These are phyloP conservation scores for Simalia tracyae DNA, from an alignment of 2,797 vertebrate genomes.

Conservation along the genomic window DNA sequence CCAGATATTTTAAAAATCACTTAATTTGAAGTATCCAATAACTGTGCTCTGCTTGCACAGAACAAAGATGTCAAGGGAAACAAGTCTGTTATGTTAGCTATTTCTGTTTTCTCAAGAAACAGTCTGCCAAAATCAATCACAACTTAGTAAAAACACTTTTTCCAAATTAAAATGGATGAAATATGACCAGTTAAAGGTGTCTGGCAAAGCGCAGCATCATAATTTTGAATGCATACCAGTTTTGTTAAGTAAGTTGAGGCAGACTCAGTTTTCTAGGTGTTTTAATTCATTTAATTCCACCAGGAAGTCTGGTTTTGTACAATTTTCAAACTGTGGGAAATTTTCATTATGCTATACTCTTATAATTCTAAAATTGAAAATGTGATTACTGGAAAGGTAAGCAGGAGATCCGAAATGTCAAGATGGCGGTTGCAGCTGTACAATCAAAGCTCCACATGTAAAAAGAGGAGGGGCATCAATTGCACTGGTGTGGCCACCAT, in stretches of 20 bases:
- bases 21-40: slow-evolving; percentile 41
- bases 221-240: background rate
- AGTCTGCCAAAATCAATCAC: slow-evolving; percentile 21
- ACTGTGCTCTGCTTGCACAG: slow-evolving; percentile 5
- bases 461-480: background rate
- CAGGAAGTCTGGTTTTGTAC: background rate
- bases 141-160: slow-evolving; percentile 3
- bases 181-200: background rate
- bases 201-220: background rate
- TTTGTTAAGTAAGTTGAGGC: background rate
- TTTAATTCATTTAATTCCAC: background rate
- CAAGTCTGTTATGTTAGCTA: slow-evolving; percentile 17
- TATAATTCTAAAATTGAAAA: background rate
- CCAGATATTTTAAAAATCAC: slow-evolving; percentile 32
- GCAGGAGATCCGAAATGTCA: background rate
- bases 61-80: slow-evolving; percentile 14
- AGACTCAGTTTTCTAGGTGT: background rate
- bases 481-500: background rate
- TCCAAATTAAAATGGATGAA: background rate
- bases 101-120: background rate
- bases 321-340: background rate
- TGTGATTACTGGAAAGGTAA: background rate
- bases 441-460: background rate
- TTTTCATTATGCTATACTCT: background rate
- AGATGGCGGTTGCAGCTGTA: background rate